A percentile compares a stretch with the other conserved stretches of the same genome.
phyloP scores from a whole-genome alignment of 2,113 vertebrate species.

The Sus scrofa region DNA sequence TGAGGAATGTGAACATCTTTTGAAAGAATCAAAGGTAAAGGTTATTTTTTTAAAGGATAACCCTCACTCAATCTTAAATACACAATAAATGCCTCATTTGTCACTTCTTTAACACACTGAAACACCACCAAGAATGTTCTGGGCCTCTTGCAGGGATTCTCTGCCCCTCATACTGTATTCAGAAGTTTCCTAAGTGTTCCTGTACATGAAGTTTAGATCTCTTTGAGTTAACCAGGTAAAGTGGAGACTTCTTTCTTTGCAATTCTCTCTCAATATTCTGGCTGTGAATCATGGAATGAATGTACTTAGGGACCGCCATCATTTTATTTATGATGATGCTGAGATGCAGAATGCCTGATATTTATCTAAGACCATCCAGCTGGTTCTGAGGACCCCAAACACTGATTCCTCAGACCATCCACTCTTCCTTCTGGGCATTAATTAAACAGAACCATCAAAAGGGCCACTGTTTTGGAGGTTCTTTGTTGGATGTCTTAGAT shows the following conservation, averaged over 20 bases:
- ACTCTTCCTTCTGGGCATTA: not conserved
- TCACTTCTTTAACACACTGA: not conserved
- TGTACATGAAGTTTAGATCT: not conserved
- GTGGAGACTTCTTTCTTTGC: not conserved
- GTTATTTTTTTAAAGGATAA: constrained; percentile 18
- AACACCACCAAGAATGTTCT: not conserved
- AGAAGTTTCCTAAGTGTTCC: not conserved
- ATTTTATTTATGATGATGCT: not conserved
- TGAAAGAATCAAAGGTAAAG: constrained; percentile 74
- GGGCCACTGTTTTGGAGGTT: not conserved
- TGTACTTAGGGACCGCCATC: not conserved
- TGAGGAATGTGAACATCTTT: constrained; percentile 78
- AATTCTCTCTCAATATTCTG: not conserved
- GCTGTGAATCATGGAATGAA: not conserved
- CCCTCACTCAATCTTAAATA: not conserved
- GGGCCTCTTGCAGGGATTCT: not conserved
- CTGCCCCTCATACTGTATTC: not conserved
- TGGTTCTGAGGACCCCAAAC: not conserved
- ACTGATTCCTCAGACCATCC: not conserved
- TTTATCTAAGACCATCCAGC: not conserved
- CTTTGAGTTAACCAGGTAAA: not conserved
- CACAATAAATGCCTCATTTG: not conserved
- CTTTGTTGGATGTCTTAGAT: not conserved
- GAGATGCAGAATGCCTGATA: not conserved
- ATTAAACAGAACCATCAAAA: not conserved